phyloP scores from a whole-genome alignment of 2,113 vertebrate genomes.

The Centropristis striata region DNA sequence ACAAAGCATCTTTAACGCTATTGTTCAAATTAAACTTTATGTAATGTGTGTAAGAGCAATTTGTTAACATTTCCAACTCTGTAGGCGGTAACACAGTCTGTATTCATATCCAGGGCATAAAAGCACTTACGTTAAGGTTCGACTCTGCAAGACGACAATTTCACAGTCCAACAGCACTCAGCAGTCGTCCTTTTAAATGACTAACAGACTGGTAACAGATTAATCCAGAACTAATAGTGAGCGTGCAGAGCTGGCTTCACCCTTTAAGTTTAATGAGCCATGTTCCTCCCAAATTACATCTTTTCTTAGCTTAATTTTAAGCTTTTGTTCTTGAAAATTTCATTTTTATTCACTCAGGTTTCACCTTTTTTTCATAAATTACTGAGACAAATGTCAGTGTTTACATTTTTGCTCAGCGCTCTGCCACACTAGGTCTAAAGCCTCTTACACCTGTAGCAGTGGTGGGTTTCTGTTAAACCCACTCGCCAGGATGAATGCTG shows the following conservation, averaged over 20 bases:
- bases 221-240: slow-evolving; percentile 54
- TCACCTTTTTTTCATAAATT: background rate
- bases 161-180: slow-evolving; percentile 53
- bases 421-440: background rate
- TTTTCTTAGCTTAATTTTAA: slow-evolving; percentile 37
- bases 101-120: slow-evolving; percentile 30
- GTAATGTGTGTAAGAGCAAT: slow-evolving; percentile 5
- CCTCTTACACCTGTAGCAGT: background rate
- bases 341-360: background rate
- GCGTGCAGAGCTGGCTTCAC: slow-evolving; percentile 43
- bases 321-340: slow-evolving; percentile 15
- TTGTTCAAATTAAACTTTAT: slow-evolving; percentile 24
- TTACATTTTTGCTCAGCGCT: slow-evolving; percentile 1
- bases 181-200: slow-evolving; percentile 58
- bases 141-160: slow-evolving; percentile 42
- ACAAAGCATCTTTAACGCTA: background rate
- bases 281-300: slow-evolving; percentile 28
- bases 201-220: slow-evolving; percentile 36
- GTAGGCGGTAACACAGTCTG: slow-evolving; percentile 8
- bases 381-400: background rate
- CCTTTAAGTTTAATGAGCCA: slow-evolving; percentile 46
- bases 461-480: background rate
- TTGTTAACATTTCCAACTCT: slow-evolving; percentile 14
- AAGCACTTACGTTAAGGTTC: slow-evolving; percentile 26
- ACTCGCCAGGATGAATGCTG: too few relatives aligned